Evolutionary conservation across 1,140 invertebrate genomes (phyloP).

Genomic region (Lordiphosa collinella): DNA sequence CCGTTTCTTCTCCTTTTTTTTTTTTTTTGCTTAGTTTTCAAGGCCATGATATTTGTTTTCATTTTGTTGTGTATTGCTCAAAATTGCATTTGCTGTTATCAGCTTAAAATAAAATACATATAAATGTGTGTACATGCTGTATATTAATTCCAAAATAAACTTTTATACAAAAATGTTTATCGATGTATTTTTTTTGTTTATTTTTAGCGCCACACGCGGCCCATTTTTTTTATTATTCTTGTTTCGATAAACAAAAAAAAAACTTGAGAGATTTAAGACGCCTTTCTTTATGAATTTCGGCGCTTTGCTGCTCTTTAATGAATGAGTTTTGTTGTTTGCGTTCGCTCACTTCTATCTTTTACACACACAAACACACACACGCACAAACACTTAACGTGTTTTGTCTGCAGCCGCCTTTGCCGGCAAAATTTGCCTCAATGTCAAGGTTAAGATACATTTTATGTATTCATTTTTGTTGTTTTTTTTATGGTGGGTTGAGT

Average conservation of each 20-base stretch:
- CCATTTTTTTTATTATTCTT: conserved; percentile 33
- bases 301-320: conserved; percentile 35
- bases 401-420: conserved; percentile 38
- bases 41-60: conserved; percentile 55
- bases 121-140: too few relatives aligned
- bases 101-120: neutral
- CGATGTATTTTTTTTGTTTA: conserved; percentile 36
- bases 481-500: conserved; percentile 32
- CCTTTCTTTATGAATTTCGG: conserved; percentile 34
- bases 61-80: conserved; percentile 27
- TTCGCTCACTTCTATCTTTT: conserved; percentile 7
- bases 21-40: conserved; percentile 42
- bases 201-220: conserved; percentile 65
- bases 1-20: conserved; percentile 4
- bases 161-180: conserved; percentile 24
- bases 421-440: conserved; percentile 48
- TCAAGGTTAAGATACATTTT: conserved; percentile 73
- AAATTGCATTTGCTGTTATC: conserved; percentile 19
- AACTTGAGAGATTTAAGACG: conserved; percentile 18
- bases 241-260: conserved; percentile 51
- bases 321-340: conserved; percentile 32
- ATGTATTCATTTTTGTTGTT: conserved; percentile 48
- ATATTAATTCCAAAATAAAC: neutral
- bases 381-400: conserved; percentile 47
- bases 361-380: neutral